A percentile compares a stretch with the other conserved stretches of the same genome.
Evolutionary conservation across 2,888 invertebrate genomes (phyloP).

Genomic region (Romanomermis culicivorax): DNA sequence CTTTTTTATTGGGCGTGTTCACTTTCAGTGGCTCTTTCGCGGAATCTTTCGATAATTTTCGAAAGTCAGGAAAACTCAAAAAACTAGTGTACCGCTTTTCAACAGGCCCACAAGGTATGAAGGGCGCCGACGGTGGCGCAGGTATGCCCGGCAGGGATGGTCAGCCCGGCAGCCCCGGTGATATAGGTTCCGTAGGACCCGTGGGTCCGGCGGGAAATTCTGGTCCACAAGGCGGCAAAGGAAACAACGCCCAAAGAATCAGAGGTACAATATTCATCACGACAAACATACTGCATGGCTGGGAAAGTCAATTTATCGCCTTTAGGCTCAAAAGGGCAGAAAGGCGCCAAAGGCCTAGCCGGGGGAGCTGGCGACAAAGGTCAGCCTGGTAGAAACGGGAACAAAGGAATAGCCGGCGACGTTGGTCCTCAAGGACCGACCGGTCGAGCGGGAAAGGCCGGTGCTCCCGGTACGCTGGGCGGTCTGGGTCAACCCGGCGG

Average conservation of each 20-base stretch:
- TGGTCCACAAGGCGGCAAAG: neutral
- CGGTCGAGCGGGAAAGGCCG: neutral
- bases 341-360: neutral
- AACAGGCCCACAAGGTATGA: constrained; percentile 4
- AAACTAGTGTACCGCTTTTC: too few relatives aligned
- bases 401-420: neutral
- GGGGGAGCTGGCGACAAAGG: neutral
- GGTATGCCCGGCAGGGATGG: neutral
- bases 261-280: too few relatives aligned
- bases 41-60: too few relatives aligned
- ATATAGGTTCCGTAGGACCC: neutral
- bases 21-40: too few relatives aligned
- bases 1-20: too few relatives aligned
- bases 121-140: neutral
- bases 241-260: neutral
- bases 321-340: neutral
- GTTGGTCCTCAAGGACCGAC: neutral
- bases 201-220: neutral
- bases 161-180: neutral
- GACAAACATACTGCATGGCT: too few relatives aligned
- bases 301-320: too few relatives aligned
- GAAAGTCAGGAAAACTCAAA: too few relatives aligned
- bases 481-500: neutral
- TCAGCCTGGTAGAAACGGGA: neutral
- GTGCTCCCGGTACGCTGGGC: neutral